phyloP scores from a whole-genome alignment of 2,797 vertebrate species.

The Leucoraja ocellata region DNA sequence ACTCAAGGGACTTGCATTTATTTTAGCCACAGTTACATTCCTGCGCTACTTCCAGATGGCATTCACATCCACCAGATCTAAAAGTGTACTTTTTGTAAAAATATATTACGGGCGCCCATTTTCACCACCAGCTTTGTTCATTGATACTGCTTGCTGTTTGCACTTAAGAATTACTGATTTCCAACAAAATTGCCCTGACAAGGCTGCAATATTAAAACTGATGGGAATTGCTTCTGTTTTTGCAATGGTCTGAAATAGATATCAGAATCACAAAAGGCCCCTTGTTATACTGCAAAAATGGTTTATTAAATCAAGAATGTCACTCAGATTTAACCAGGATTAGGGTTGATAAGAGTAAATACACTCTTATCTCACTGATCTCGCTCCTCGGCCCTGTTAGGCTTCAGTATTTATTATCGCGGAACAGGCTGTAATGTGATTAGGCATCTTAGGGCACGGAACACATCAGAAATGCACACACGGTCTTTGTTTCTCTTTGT shows the following conservation, averaged over 20 bases:
- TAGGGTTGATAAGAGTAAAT: constrained; percentile 25
- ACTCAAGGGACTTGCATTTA: constrained; percentile 2
- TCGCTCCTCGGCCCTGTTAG: not conserved
- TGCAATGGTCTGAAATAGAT: constrained; percentile 20
- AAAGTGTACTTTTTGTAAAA: not conserved
- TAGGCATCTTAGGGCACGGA: not conserved
- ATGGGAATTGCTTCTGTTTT: constrained; percentile 16
- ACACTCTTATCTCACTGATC: constrained; percentile 3
- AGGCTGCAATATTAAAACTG: not conserved
- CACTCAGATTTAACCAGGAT: not conserved
- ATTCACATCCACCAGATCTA: not conserved
- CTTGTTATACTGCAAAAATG: not conserved
- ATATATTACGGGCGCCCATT: not conserved
- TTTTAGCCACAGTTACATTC: constrained; percentile 3
- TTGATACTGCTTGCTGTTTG: not conserved
- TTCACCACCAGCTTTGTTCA: not conserved
- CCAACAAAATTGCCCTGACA: not conserved
- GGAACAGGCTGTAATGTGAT: not conserved
- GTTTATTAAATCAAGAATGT: constrained; percentile 26
- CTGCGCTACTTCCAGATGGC: not conserved
- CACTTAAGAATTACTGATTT: not conserved
- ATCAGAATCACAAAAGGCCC: constrained; percentile 11
- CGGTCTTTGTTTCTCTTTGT: not conserved
- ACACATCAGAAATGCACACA: not conserved
- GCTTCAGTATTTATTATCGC: not conserved